Percentiles rank a stretch among this genome's conserved stretches.
phyloP scores from a whole-genome alignment of 2,888 invertebrate genomes.

The Phengaris alcon region DNA sequence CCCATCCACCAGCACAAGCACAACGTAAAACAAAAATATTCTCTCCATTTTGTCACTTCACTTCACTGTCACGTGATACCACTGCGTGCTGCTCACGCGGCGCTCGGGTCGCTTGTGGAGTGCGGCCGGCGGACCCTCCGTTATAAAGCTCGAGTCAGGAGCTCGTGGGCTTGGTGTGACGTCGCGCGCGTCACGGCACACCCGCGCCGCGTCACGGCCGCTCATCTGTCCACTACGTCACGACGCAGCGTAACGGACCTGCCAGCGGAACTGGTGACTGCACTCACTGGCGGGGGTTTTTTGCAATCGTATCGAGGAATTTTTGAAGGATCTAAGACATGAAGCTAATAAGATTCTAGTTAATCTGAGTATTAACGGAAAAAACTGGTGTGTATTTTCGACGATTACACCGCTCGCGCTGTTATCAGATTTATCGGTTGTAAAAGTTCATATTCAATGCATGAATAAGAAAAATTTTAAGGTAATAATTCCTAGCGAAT shows the following conservation, averaged over 20 bases:
- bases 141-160: constrained; percentile 64
- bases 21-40: constrained; percentile 56
- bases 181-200: constrained; percentile 51
- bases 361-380: background rate
- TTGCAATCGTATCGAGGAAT: constrained; percentile 8
- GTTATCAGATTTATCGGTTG: background rate
- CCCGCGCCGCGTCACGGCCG: constrained; percentile 36
- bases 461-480: no score
- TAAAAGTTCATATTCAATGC: no score
- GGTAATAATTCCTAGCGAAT: no score
- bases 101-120: constrained; percentile 60
- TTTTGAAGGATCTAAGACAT: background rate
- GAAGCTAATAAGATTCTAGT: background rate
- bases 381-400: background rate
- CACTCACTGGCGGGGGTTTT: background rate
- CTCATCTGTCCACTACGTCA: constrained; percentile 49
- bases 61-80: constrained; percentile 44
- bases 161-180: constrained; percentile 47
- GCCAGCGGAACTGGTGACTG: background rate
- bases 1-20: constrained; percentile 53
- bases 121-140: constrained; percentile 49
- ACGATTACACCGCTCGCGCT: background rate
- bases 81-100: constrained; percentile 56
- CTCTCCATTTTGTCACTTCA: constrained; percentile 56
- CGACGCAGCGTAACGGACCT: constrained; percentile 29